A percentile compares a stretch with the other conserved stretches of the same genome.
phyloP scores from a whole-genome alignment of 2,797 vertebrate genomes.

The Macropus fuliginosus region DNA sequence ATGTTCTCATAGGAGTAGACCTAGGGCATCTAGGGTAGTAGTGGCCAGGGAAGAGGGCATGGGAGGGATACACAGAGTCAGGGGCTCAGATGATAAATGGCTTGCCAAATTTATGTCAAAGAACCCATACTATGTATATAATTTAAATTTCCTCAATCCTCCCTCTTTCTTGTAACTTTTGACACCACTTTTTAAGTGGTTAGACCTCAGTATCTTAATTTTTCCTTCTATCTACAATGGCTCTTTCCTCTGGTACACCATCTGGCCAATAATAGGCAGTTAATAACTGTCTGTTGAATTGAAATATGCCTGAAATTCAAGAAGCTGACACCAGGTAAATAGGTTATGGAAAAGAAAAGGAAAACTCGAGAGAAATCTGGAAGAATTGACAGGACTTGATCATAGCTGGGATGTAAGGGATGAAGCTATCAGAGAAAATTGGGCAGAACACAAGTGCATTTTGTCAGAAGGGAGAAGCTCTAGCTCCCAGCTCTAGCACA shows the following conservation, averaged over 20 bases:
- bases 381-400: conserved; percentile 7
- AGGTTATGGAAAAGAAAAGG: neutral
- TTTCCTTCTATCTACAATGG: neutral
- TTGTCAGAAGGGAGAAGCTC: neutral
- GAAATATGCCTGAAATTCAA: neutral
- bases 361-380: neutral
- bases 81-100: neutral
- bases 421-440: neutral
- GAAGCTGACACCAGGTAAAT: neutral
- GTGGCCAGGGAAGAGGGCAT: neutral
- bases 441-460: neutral
- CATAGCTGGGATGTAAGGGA: neutral
- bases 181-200: neutral
- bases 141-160: neutral
- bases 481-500: too few relatives aligned
- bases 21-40: neutral
- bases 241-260: neutral
- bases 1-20: neutral
- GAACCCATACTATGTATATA: neutral
- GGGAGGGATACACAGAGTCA: neutral
- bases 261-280: neutral
- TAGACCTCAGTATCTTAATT: neutral
- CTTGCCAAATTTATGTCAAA: neutral
- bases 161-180: neutral
- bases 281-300: neutral